Conservation (phyloP, 2,113 vertebrate genomes). For the Anthoscopus minutus region DNA sequence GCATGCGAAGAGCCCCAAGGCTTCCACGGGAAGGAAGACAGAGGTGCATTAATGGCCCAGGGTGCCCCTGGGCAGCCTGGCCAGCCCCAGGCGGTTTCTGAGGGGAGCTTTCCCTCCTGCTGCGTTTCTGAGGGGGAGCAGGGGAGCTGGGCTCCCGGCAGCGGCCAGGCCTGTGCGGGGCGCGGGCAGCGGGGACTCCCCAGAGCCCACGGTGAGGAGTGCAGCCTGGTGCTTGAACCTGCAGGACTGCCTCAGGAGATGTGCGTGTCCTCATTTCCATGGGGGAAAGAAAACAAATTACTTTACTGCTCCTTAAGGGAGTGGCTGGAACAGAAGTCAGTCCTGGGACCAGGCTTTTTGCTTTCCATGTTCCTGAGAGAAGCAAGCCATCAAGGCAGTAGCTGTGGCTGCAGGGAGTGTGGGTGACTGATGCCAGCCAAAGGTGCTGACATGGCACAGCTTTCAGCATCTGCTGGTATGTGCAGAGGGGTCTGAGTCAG, state of each 20-base stretch:
- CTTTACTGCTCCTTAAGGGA: background rate
- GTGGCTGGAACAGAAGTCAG: accelerated
- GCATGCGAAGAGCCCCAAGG: accelerated
- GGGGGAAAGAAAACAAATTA: background rate
- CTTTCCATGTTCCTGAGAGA: background rate
- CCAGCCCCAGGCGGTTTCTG: accelerated
- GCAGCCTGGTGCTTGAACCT: background rate
- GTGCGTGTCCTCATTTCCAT: background rate
- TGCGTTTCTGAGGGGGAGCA: accelerated
- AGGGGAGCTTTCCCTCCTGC: accelerated
- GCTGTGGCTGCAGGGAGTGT: accelerated
- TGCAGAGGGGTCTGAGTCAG: accelerated
- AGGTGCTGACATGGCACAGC: accelerated
- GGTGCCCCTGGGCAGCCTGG: accelerated
- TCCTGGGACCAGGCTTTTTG: background rate
- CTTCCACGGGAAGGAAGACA: accelerated
- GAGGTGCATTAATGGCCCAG: background rate
- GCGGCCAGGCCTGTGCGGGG: background rate
- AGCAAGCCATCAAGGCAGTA: accelerated
- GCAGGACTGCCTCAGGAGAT: background rate
- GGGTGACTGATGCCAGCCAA: accelerated
- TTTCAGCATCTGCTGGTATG: accelerated
- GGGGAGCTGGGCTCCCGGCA: background rate
- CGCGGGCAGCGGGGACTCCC: too few relatives aligned
- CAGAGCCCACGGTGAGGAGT: accelerated